Evolutionary conservation across 2,888 invertebrate species (phyloP).

Genomic region (Amphiduros pacificus): DNA sequence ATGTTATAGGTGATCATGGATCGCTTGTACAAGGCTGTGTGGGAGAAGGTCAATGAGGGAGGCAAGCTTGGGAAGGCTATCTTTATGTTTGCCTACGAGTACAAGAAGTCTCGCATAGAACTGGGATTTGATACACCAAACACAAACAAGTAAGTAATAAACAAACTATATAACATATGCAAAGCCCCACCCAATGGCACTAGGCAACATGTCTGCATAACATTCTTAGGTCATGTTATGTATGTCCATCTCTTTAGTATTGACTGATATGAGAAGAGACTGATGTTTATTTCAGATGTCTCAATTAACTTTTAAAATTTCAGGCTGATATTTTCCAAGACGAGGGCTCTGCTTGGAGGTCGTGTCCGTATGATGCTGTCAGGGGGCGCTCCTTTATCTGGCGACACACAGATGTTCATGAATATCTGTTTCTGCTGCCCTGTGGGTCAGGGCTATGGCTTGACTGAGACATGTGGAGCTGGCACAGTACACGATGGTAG

Average conservation of each 20-base stretch:
- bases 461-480: slow-evolving; percentile 95
- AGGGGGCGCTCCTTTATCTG: slow-evolving; percentile 93
- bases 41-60: slow-evolving; percentile 83
- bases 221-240: neutral
- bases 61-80: slow-evolving; percentile 78
- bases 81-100: slow-evolving; percentile 92
- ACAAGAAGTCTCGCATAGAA: slow-evolving; percentile 84
- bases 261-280: neutral
- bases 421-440: slow-evolving; percentile 87
- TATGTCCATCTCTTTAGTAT: neutral
- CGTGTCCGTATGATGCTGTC: slow-evolving; percentile 82
- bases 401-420: slow-evolving; percentile 93
- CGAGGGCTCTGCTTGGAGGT: slow-evolving; percentile 78
- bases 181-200: no score
- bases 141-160: slow-evolving; percentile 60
- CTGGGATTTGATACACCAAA: slow-evolving; percentile 63
- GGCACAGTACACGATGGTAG: slow-evolving; percentile 65
- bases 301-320: neutral
- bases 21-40: slow-evolving; percentile 94
- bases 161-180: no score
- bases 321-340: slow-evolving; percentile 69
- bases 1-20: slow-evolving; percentile 96
- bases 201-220: no score
- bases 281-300: neutral
- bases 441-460: slow-evolving; percentile 91